Evolutionary conservation across 2,797 vertebrate species (phyloP).

Genomic region (Eurystomus glaucurus): DNA sequence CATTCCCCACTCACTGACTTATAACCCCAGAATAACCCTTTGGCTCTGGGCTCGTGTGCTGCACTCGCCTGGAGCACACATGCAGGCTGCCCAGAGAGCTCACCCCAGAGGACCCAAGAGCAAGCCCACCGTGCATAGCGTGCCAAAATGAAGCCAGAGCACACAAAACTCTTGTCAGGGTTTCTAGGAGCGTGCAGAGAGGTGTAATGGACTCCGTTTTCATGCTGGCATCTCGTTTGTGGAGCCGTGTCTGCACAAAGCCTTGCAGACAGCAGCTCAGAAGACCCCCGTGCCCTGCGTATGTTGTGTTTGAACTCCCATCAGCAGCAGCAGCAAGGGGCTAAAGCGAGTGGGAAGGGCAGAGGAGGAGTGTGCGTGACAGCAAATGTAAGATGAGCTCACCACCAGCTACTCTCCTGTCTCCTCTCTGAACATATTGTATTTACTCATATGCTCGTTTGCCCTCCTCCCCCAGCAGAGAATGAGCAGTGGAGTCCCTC

Average conservation of each 20-base stretch:
- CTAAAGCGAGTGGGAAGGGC: background rate
- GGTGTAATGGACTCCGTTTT: background rate
- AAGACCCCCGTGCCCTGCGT: background rate
- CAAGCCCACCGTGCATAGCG: fast-evolving
- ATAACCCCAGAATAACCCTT: background rate
- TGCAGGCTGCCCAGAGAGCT: background rate
- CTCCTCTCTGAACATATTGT: constrained; percentile 33
- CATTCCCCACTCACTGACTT: fast-evolving
- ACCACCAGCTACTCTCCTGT: background rate
- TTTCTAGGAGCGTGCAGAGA: background rate
- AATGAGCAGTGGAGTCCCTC: background rate
- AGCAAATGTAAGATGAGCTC: constrained; percentile 56
- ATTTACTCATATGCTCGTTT: background rate
- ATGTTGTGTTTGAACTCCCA: background rate
- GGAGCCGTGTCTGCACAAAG: fast-evolving
- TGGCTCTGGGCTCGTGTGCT: background rate
- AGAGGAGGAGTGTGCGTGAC: constrained; percentile 37
- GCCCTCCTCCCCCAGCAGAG: background rate
- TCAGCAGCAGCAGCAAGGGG: background rate
- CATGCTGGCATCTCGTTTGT: background rate
- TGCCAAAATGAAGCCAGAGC: background rate
- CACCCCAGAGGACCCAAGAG: background rate
- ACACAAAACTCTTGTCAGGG: background rate
- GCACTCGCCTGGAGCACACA: fast-evolving
- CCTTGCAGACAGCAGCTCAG: background rate